Conservation (phyloP, 2,888 invertebrate species). For the Sphecodes monilicornis region DNA sequence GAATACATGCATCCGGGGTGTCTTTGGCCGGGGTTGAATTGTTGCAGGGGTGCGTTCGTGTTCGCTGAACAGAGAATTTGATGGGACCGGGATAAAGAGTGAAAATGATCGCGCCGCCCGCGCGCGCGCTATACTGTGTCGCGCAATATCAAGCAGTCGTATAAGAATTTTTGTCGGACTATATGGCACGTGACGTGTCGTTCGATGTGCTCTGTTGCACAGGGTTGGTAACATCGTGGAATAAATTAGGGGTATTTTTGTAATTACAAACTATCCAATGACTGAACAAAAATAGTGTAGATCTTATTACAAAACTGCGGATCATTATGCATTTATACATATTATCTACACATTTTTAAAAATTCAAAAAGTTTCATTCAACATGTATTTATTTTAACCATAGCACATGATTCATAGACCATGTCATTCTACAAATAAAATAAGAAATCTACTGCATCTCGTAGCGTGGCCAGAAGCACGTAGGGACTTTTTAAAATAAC, state of each 20-base stretch:
- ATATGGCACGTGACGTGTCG: neutral
- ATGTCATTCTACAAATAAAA: neutral
- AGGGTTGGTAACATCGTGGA: neutral
- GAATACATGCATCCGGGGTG: conserved; percentile 57
- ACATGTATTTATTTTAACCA: neutral
- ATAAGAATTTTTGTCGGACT: neutral
- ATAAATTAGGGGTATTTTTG: neutral
- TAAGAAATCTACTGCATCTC: neutral
- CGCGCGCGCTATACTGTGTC: neutral
- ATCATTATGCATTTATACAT: no score
- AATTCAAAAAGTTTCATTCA: neutral
- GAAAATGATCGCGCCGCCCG: conserved; percentile 27
- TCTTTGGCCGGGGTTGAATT: conserved; percentile 58
- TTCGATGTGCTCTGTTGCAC: neutral
- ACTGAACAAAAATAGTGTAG: no score
- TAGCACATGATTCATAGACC: no score
- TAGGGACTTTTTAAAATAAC: neutral
- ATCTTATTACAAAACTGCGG: no score
- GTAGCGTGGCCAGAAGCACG: neutral
- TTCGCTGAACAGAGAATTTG: conserved; percentile 45
- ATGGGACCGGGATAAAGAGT: conserved; percentile 40
- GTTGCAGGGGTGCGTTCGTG: conserved; percentile 52
- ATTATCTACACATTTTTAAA: no score
- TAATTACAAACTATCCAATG: no score
- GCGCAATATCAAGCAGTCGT: neutral